Base-by-base conservation (phyloP, 2,797 vertebrate genomes). In the Eulemur rubriventer region DNA sequence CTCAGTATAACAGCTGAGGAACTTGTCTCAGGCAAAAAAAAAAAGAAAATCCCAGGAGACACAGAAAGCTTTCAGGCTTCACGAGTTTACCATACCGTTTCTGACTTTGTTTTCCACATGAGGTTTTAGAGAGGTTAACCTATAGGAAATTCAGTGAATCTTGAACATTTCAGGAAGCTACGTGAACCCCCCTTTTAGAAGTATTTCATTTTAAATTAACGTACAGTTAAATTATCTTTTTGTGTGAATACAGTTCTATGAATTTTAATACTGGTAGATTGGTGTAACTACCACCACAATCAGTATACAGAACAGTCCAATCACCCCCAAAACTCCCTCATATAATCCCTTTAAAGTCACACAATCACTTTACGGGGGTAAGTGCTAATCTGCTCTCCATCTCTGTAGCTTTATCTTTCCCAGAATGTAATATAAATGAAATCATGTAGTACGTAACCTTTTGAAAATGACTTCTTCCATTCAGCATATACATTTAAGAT, bases 1-100 rank as follows among this genome's bases (percentile, higher is more conserved):
- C 75, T 78, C 86, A 84, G 50, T 55, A 4, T 48, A 96, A 41
- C 84, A 96, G 86, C 83, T 91, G 72, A 98, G 61, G 72, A 96
- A 75, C 78, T 85, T 69, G 80, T 72, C 81, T 94, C 70, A 52
- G 70, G 30, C 12, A 55, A 12, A 14, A 69, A 12, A 14, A 69
- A 73, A 63, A 72, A 65, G 86, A 55, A 70, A 89, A 33, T 48
- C 89, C 35, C 48, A 43, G 57, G 57, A 83, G 92, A 72, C 43
- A 26, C 10, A n/a, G 52, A 85, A 20, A 85, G 30, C 24, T 86
- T 95, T 63, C 30, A 59, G 14, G 43, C 5, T 33, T 52, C 9
- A 16, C 63, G 72, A 59, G 73, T 69, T 73, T 81, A 69, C 38
- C 17, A 22, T 41, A 33, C 11, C 46, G 5, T 38, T 52, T 65